Evolutionary conservation across 2,888 invertebrate species (phyloP).

Genomic region (Rhamnusium bicolor): DNA sequence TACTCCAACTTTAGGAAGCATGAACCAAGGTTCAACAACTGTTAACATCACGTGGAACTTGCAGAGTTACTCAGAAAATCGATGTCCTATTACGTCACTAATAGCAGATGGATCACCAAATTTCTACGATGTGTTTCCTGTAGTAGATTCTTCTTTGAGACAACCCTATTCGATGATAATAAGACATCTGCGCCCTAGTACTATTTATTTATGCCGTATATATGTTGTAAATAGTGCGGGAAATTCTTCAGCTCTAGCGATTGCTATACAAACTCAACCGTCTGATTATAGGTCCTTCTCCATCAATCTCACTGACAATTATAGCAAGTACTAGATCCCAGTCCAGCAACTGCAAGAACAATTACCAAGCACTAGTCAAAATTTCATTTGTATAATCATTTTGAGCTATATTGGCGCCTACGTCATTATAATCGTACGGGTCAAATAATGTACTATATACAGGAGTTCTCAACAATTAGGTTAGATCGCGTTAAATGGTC

Average conservation of each 20-base stretch:
- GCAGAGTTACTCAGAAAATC: neutral
- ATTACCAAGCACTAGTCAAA: too few species aligned
- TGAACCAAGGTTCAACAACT: neutral
- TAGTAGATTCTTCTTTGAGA: slow-evolving; percentile 19
- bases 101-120: slow-evolving; percentile 3
- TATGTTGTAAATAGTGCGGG: slow-evolving; percentile 30
- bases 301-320: neutral
- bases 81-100: slow-evolving; percentile 3
- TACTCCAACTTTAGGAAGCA: neutral
- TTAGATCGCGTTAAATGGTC: too few species aligned
- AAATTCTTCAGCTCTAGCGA: slow-evolving; percentile 29
- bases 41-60: neutral
- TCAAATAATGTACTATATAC: too few species aligned
- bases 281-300: neutral
- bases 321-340: too few species aligned
- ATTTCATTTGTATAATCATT: too few species aligned
- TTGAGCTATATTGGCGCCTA: too few species aligned
- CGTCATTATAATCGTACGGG: too few species aligned
- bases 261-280: slow-evolving; percentile 29
- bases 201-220: slow-evolving; percentile 29
- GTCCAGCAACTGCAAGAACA: too few species aligned
- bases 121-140: neutral
- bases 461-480: too few species aligned
- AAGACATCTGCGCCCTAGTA: neutral
- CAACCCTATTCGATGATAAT: slow-evolving; percentile 11